Conservation (phyloP, 1,140 invertebrate genomes). For the Sitophilus oryzae region DNA sequence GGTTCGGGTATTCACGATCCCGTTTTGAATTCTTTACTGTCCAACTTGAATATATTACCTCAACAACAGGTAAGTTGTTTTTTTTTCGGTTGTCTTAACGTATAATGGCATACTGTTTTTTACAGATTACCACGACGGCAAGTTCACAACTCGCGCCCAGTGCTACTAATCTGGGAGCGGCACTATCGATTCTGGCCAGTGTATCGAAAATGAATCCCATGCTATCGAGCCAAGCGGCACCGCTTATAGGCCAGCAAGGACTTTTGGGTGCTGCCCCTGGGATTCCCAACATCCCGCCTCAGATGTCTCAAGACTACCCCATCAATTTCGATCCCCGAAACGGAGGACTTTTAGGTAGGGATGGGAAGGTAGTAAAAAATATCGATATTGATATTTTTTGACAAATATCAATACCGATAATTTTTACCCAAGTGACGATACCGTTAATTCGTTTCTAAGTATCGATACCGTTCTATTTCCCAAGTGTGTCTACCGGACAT, state of each 20-base stretch:
- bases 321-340: constrained; percentile 40
- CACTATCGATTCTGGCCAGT: constrained; percentile 34
- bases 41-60: constrained; percentile 45
- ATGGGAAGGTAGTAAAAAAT: no score
- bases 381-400: no score
- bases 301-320: constrained; percentile 31
- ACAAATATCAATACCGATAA: no score
- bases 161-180: constrained; percentile 24
- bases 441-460: no score
- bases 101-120: no score
- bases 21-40: constrained; percentile 51
- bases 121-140: constrained; percentile 3
- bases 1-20: constrained; percentile 33
- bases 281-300: constrained; percentile 29
- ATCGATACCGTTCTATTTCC: no score
- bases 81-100: no score
- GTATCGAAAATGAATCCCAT: constrained; percentile 28
- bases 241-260: constrained; percentile 33
- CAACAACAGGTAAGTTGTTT: no score
- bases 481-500: no score
- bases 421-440: no score
- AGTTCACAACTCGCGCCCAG: constrained; percentile 3
- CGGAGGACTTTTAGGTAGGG: constrained; percentile 35
- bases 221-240: constrained; percentile 18
- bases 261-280: constrained; percentile 39